phyloP scores from a whole-genome alignment of 2,888 invertebrate genomes.

The Drosophila affinis region DNA sequence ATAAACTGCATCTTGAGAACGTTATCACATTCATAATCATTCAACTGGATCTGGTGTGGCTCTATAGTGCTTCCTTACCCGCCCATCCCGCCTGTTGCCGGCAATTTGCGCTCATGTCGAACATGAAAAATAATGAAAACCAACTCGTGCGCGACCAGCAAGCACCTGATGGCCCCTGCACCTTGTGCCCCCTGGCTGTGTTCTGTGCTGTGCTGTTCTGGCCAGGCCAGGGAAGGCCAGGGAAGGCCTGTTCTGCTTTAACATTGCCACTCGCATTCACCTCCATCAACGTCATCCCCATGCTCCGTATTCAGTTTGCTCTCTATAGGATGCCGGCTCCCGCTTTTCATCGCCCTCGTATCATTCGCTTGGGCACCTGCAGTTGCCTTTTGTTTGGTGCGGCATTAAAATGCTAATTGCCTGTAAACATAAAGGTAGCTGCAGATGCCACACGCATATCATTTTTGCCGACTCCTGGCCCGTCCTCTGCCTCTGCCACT shows the following conservation, averaged over 20 bases:
- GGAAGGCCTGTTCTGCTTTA: background rate
- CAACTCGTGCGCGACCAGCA: constrained; percentile 69
- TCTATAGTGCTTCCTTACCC: background rate
- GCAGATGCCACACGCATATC: constrained; percentile 45
- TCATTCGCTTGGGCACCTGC: constrained; percentile 67
- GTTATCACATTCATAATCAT: background rate
- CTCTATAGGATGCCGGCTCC: background rate
- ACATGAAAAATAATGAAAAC: constrained; percentile 82
- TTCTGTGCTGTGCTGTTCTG: background rate
- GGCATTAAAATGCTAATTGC: constrained; percentile 75
- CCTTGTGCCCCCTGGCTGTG: constrained; percentile 11
- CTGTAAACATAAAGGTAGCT: constrained; percentile 73
- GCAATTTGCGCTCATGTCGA: constrained; percentile 80
- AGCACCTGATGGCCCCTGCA: constrained; percentile 25
- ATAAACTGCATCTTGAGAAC: background rate
- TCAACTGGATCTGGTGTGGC: background rate
- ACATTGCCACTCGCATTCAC: constrained; percentile 12
- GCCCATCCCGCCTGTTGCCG: constrained; percentile 22
- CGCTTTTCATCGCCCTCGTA: constrained; percentile 24
- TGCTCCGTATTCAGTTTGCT: constrained; percentile 5
- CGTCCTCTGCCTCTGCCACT: constrained; percentile 1
- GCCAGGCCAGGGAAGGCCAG: background rate
- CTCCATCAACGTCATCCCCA: constrained; percentile 33
- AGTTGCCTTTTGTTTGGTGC: constrained; percentile 68
- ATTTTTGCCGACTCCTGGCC: constrained; percentile 16